Evolutionary conservation across 2,113 vertebrate species (phyloP).

Genomic region (Forbesichthys papilliferus): DNA sequence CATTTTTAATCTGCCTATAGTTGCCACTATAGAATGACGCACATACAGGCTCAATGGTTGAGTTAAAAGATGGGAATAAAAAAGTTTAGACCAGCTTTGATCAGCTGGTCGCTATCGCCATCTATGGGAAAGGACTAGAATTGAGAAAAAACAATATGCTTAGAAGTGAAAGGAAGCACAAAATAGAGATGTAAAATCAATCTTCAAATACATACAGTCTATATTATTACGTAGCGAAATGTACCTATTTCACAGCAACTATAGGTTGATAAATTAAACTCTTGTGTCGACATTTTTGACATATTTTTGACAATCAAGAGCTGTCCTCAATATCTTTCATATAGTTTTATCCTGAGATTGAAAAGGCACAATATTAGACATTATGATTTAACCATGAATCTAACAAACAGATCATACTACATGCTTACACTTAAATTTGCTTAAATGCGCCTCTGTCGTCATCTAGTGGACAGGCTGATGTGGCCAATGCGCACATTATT

Average conservation of each 20-base stretch:
- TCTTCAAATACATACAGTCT: conserved; percentile 45
- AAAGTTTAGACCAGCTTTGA: too few species aligned
- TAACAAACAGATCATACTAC: conserved; percentile 17
- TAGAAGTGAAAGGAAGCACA: conserved; percentile 14
- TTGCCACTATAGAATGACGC: too few species aligned
- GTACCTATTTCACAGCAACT: conserved; percentile 1
- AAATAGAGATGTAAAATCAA: conserved; percentile 38
- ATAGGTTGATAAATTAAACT: conserved; percentile 31
- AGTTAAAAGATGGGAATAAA: too few species aligned
- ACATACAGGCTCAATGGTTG: too few species aligned
- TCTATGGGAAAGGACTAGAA: conserved; percentile 20
- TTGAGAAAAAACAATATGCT: background rate
- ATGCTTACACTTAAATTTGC: conserved; percentile 27
- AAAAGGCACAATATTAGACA: conserved; percentile 71
- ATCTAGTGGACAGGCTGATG: conserved; percentile 68
- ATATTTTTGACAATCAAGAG: conserved; percentile 56
- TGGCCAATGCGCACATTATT: background rate
- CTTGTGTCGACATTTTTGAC: conserved; percentile 28
- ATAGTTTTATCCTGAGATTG: conserved; percentile 54
- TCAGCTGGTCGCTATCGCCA: conserved; percentile 13
- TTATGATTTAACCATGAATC: conserved; percentile 37
- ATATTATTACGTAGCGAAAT: conserved; percentile 28
- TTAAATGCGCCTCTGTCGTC: conserved; percentile 56
- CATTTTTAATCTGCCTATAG: too few species aligned
- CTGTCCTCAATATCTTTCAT: conserved; percentile 45